These are phyloP conservation scores for Setophaga petechia DNA, from an alignment of 2,113 vertebrate species.

Conservation along the genomic window DNA sequence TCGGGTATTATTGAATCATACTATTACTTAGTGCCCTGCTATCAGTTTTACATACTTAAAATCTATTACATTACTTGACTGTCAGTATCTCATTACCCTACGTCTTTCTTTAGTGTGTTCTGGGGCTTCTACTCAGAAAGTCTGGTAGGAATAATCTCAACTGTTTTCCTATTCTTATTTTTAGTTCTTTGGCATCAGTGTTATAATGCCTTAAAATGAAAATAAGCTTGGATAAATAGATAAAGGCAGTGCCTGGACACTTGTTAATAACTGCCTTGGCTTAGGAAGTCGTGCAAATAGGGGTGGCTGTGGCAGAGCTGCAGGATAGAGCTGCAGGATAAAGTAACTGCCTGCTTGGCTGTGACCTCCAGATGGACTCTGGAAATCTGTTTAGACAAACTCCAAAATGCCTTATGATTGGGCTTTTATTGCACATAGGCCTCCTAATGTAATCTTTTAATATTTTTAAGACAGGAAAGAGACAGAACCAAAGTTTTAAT, in stretches of 20 bases:
- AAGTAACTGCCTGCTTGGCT: not conserved
- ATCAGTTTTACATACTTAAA: not conserved
- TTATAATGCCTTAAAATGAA: not conserved
- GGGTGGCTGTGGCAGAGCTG: not conserved
- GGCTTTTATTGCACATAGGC: not conserved
- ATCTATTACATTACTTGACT: not conserved
- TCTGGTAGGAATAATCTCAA: not conserved
- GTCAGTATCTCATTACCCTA: not conserved
- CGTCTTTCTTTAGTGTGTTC: not conserved
- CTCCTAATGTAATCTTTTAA: not conserved
- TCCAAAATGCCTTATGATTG: not conserved
- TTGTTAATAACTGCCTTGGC: not conserved
- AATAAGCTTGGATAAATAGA: not conserved
- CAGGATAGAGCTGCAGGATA: not conserved
- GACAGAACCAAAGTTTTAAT: not conserved
- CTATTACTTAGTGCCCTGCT: not conserved
- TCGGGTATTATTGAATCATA: not conserved
- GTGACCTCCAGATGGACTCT: not conserved
- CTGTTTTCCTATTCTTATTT: not conserved
- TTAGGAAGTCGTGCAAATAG: rapidly evolving
- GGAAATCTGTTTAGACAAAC: not conserved
- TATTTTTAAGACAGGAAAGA: not conserved
- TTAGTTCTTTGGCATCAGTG: not conserved
- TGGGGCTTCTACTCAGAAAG: not conserved
- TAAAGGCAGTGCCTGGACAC: not conserved